Evolutionary conservation across 2,113 vertebrate species (phyloP).

Genomic region (Ceratotherium simum): DNA sequence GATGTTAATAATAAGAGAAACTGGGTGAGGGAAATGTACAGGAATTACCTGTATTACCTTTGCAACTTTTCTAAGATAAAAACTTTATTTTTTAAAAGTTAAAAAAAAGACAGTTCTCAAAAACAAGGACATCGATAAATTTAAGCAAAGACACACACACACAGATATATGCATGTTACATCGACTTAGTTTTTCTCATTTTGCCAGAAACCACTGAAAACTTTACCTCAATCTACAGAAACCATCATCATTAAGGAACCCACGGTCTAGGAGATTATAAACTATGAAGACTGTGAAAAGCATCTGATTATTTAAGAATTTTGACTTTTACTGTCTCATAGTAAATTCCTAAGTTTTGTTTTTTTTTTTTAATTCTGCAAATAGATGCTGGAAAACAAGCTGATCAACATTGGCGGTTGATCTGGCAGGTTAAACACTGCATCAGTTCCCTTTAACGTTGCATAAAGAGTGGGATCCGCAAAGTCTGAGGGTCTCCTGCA

Average conservation of each 20-base stretch:
- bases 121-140: not conserved
- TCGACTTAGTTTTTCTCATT: not conserved
- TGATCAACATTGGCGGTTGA: not conserved
- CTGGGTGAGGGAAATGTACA: not conserved
- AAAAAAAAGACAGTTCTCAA: not conserved
- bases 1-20: constrained; percentile 34
- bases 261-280: not conserved
- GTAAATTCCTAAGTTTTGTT: not conserved
- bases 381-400: not conserved
- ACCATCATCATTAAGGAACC: not conserved
- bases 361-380: not conserved
- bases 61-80: not conserved
- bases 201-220: not conserved
- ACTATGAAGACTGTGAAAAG: constrained; percentile 11
- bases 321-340: not conserved
- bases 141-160: not conserved
- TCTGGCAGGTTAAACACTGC: not conserved
- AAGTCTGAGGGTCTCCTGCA: not conserved
- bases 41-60: constrained; percentile 1
- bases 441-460: not conserved
- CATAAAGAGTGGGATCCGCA: not conserved
- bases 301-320: constrained; percentile 19
- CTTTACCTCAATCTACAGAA: not conserved
- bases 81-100: not conserved
- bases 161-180: not conserved